Percentiles rank a stretch among this genome's conserved stretches.
Evolutionary conservation across 1,140 invertebrate genomes (phyloP).

Genomic region (Babylonia areolata): DNA sequence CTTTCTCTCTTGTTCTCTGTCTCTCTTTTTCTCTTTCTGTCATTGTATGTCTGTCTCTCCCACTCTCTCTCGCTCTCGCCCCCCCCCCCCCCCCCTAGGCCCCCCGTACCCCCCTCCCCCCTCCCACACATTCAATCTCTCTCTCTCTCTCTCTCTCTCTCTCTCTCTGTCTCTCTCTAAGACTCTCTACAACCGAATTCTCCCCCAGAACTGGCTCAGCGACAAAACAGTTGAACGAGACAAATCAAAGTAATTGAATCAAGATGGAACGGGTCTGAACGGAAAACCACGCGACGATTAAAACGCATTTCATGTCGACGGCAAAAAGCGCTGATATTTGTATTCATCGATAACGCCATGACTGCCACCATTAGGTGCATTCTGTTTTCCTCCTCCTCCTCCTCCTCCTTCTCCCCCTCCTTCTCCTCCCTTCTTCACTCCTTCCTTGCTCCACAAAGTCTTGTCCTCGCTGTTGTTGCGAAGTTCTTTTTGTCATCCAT

Average conservation of each 20-base stretch:
- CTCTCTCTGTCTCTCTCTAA: neutral
- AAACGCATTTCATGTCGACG: slow-evolving; percentile 24
- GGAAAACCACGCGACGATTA: neutral
- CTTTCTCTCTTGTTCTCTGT: no score
- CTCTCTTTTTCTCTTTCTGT: no score
- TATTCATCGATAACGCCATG: slow-evolving; percentile 7
- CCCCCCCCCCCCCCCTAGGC: neutral
- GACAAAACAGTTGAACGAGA: neutral
- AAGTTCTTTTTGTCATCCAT: no score
- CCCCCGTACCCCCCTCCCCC: no score
- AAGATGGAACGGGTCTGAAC: neutral
- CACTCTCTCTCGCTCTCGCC: neutral
- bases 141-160: neutral
- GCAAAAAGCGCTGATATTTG: neutral
- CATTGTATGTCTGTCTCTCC: no score
- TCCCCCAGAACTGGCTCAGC: neutral
- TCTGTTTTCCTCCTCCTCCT: neutral
- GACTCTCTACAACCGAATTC: neutral
- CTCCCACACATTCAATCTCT: neutral
- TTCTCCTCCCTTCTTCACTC: no score
- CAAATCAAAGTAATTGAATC: slow-evolving; percentile 25
- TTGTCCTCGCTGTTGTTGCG: neutral
- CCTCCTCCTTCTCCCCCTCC: neutral
- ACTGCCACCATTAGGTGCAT: neutral
- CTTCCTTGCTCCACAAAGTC: no score